These are phyloP conservation scores for Caenorhabditis drosophilae DNA, from an alignment of 2,888 invertebrate genomes.

Conservation along the genomic window DNA sequence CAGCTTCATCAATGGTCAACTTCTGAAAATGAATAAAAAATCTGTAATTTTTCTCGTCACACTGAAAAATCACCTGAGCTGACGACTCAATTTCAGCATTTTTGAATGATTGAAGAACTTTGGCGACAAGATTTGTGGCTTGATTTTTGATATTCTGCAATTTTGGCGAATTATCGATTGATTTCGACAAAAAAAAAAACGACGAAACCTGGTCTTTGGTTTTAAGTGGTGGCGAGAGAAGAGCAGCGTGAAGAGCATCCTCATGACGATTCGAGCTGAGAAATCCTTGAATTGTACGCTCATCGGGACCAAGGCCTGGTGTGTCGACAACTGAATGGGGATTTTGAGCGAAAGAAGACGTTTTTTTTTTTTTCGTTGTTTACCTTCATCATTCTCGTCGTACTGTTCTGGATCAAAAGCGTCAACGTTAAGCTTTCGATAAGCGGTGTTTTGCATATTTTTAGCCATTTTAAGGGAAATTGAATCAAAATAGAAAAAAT, in stretches of 20 bases:
- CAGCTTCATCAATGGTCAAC: conserved; percentile 58
- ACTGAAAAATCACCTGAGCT: conserved; percentile 29
- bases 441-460: conserved; percentile 59
- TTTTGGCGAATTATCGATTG: not conserved
- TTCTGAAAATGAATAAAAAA: conserved; percentile 24
- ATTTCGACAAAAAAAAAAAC: conserved; percentile 3
- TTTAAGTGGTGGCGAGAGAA: conserved; percentile 57
- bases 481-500: not conserved
- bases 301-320: conserved; percentile 48
- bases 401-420: conserved; percentile 60
- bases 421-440: conserved; percentile 65
- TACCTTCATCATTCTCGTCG: conserved; percentile 58
- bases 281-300: conserved; percentile 37
- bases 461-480: conserved; percentile 52
- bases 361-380: conserved; percentile 5
- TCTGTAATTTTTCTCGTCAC: no score
- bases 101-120: conserved; percentile 61
- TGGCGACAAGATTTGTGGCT: conserved; percentile 49
- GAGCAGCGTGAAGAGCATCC: conserved; percentile 61
- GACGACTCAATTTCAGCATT: conserved; percentile 55
- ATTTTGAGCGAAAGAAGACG: no score
- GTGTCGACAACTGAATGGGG: conserved; percentile 38
- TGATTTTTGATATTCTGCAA: conserved; percentile 52
- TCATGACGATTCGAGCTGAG: conserved; percentile 42
- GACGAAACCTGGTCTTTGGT: conserved; percentile 60